Evolutionary conservation across 2,888 invertebrate genomes (phyloP), one percentile per base, ranked within the genome.

Genomic region (Chymomyza amoena): DNA sequence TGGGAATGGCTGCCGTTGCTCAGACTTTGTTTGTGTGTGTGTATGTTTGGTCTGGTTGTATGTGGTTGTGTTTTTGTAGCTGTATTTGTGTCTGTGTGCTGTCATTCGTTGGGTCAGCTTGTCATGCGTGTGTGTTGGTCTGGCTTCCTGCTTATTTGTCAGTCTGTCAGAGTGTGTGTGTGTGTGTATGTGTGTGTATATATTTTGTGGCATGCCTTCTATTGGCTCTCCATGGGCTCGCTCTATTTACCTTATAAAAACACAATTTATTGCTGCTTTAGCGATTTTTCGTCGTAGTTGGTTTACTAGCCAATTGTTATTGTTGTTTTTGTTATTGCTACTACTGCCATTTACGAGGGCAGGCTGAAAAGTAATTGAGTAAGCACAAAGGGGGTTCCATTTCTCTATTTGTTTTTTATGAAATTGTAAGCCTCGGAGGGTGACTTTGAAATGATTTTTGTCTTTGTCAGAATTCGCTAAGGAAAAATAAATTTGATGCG

Each of bases 161-260:
- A 61, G 39, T 61, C 61, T 50, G 25, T 32, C 61, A 18, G 13
- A 20, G 52, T 61, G 32, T 32, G 18, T 51, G 39, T 51, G 39
- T 61, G 51, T 67, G 68, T 10, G 39, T 59, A 60, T 18, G n/a
- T 64, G 60, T 73, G 51, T 72, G 70, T 76, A 72, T 76, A 54
- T 66, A 72, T 83, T 80, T 73, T 78, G 86, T 73, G 86, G 86
- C 75, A 62, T 73, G 79, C 75, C 74, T 76, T 68, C 86, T 84
- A 86, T 82, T 86, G 86, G 84, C 87, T 79, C 79, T 85, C 86
- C 77, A 66, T 76, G 86, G 84, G 73, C 87, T 80, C 84, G 87
- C 83, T 87, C 85, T 82, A 87, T 87, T 84, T 84, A 87, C 84
- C 87, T 87, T 87, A 87, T 82, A 84, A 87, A 84, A 84, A 87